Percentiles rank a stretch among this genome's conserved stretches.
Evolutionary conservation across 2,797 vertebrate genomes (phyloP).

Genomic region (Glossophaga mutica): DNA sequence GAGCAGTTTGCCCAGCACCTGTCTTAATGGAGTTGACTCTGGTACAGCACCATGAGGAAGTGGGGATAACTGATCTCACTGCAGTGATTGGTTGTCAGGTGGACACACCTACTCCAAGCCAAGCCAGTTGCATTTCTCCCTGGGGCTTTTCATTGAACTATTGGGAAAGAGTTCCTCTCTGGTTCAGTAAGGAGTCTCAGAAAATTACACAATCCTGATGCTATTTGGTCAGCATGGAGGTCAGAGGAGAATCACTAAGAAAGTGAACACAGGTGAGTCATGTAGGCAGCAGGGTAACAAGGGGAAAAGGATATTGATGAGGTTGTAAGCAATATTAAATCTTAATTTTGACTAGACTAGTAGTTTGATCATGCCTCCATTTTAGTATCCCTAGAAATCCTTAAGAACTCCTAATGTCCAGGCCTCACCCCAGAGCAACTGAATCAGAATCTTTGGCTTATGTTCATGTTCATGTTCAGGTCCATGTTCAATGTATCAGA

Average conservation of each 20-base stretch:
- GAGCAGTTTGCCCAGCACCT: too few relatives aligned
- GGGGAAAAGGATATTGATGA: neutral
- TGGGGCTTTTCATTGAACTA: neutral
- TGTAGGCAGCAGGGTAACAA: neutral
- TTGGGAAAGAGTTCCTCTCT: neutral
- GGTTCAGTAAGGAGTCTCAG: neutral
- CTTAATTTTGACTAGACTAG: neutral
- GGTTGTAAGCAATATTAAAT: neutral
- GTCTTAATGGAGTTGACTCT: neutral
- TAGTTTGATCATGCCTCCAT: neutral
- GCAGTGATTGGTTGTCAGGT: neutral
- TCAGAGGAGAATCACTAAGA: neutral
- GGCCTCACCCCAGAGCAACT: neutral
- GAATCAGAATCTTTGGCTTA: neutral
- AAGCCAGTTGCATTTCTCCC: neutral
- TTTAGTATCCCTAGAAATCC: neutral
- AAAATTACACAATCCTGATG: neutral
- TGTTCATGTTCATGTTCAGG: neutral
- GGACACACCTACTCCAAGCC: neutral
- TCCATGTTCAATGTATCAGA: neutral
- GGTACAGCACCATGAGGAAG: fast-evolving
- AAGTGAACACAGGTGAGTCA: neutral
- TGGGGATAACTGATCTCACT: neutral
- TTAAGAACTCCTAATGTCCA: neutral
- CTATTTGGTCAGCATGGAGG: fast-evolving